Evolutionary conservation across 2,113 vertebrate species (phyloP), one percentile per base, ranked within the genome.

Genomic region (Pygoscelis adeliae): DNA sequence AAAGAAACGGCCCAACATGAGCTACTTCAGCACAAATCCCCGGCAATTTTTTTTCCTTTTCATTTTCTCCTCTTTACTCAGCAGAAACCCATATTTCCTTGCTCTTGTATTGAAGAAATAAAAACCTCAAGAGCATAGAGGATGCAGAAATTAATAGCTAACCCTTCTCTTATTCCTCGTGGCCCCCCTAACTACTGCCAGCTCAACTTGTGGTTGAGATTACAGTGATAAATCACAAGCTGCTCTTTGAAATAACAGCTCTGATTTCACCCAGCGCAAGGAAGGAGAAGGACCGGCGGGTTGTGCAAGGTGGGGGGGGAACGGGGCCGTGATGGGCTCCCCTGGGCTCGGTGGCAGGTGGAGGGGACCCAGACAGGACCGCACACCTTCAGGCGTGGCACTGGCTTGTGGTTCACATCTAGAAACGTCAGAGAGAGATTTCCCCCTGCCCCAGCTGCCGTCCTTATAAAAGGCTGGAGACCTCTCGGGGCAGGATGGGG

Each of bases 181-280:
- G 92, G 96, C 97, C 96, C 87, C 92, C 84, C 87, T 40, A 49
- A n/a, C 92, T 96, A 29, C 84, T 94, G 97, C 95, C 96, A 95
- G 95, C 97, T 95, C 97, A 95, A 77, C 96, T 96, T 97, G 95
- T 90, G 95, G 87, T 97, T 42, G 96, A 96, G 96, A 96, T 97
- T 97, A 93, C 91, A 81, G 95, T 2, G 81, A 96, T 96, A 97
- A 97, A 97, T 97, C 95, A 95, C 96, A 94, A 97, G 95, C 91
- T 96, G 55, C 94, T 91, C 93, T 94, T 93, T 94, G 94, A 96
- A 97, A 96, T 93, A 96, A 83, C 95, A 87, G 94, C 94, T 96
- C 96, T 96, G 96, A 97, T 97, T 97, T 97, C 97, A 97, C 40
- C 83, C 95, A 4, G 80, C 3, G 0, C 2, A 8, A 87, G 87